phyloP scores from a whole-genome alignment of 2,113 vertebrate genomes.

The Phycodurus eques region DNA sequence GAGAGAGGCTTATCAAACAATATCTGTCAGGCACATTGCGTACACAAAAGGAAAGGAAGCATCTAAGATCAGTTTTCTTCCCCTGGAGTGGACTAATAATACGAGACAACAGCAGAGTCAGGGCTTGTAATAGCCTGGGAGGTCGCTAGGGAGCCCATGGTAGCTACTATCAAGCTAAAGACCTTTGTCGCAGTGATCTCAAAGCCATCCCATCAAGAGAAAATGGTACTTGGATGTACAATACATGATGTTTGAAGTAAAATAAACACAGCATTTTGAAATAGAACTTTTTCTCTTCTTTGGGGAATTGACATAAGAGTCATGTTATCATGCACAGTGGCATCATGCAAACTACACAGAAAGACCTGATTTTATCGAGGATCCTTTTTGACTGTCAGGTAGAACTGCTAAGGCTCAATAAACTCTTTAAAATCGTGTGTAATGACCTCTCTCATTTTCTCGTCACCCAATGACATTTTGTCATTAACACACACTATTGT shows the following conservation, averaged over 20 bases:
- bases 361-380: no score
- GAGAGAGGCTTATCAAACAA: neutral
- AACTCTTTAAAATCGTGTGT: no score
- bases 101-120: neutral
- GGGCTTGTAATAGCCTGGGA: neutral
- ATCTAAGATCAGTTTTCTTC: neutral
- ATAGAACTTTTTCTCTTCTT: no score
- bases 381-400: no score
- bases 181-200: neutral
- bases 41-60: neutral
- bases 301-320: no score
- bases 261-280: no score
- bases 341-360: no score
- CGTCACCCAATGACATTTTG: no score
- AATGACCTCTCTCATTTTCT: no score
- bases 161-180: neutral
- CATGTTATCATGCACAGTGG: no score
- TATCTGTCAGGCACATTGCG: neutral
- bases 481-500: no score
- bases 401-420: no score
- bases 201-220: neutral
- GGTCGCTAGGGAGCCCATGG: neutral
- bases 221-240: neutral
- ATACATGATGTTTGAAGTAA: neutral
- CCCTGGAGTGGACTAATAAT: neutral